Evolutionary conservation across 2,113 vertebrate species (phyloP), one percentile per base, ranked within the genome.

Genomic region (Bubo bubo): DNA sequence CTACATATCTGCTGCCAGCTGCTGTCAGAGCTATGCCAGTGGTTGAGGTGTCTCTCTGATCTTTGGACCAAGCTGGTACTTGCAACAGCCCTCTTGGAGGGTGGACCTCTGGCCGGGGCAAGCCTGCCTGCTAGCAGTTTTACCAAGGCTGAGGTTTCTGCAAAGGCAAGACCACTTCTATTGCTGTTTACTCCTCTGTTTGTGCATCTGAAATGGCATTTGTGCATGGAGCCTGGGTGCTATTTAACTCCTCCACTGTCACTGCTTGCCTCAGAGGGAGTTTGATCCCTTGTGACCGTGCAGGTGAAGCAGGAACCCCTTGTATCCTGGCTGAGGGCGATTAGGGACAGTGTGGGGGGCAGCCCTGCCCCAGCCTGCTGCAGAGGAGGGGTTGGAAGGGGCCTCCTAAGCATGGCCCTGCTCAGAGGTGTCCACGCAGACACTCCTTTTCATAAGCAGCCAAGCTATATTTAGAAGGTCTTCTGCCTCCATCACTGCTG

Each of bases 401-500:
- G 59, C 71, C 53, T 64, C 82, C 27, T 22, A 23, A 75, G 43
- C 3, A 1, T 23, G 12, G 68, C 70, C 53, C 60, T 17, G 4
- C 8, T 1, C 5, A 8, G 90, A 88, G 79, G 82, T 92, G 86
- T 79, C 91, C 91, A 49, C 0, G 2, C 49, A 79, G 82, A 68
- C 49, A 3, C 53, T 90, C 18, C 39, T 71, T 71, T 18, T 76
- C 75, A 12, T 52, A 35, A 26, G 8, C 53, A 64, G 82, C 72
- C 81, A 23, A 24, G 91, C 95, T 96, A 74, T 96, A 77, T 95
- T 96, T 91, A 88, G 86, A 62, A 79, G 91, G 37, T 71, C 52
- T 68, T 71, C 49, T 73, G 88, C 86, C 88, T 92, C 93, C 88
- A 83, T 58, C 85, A 8, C 30, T 72, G 85, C 92, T 85, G 60